These are phyloP conservation scores for Oreochromis tanganicae DNA, from an alignment of 2,113 vertebrate genomes.

Conservation along the genomic window DNA sequence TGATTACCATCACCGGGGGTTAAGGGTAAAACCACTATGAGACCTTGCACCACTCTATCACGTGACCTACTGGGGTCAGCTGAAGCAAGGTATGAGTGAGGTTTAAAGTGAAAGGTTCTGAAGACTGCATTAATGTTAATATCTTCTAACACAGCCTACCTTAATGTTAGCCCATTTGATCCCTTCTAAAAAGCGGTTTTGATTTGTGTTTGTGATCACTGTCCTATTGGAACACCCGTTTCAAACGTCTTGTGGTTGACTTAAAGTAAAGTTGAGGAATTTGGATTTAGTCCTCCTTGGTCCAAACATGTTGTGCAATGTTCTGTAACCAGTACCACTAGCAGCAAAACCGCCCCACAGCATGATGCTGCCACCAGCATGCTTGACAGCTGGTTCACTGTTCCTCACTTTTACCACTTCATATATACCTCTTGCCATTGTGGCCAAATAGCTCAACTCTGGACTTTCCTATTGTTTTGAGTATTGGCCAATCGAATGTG, in stretches of 20 bases:
- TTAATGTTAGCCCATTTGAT: background rate
- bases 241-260: background rate
- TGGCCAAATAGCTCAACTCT: background rate
- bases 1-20: background rate
- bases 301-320: background rate
- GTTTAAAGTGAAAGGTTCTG: background rate
- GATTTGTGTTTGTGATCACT: background rate
- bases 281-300: background rate
- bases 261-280: background rate
- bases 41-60: background rate
- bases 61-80: background rate
- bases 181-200: background rate
- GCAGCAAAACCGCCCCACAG: background rate
- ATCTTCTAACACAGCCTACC: background rate
- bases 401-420: background rate
- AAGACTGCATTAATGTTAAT: background rate
- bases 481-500: background rate
- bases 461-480: background rate
- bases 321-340: background rate
- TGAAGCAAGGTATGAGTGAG: background rate
- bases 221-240: background rate
- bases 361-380: background rate
- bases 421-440: background rate
- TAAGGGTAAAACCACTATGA: background rate
- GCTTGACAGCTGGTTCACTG: accelerated